phyloP scores from a whole-genome alignment of 2,888 invertebrate genomes.

The Priocnemis perturbator region DNA sequence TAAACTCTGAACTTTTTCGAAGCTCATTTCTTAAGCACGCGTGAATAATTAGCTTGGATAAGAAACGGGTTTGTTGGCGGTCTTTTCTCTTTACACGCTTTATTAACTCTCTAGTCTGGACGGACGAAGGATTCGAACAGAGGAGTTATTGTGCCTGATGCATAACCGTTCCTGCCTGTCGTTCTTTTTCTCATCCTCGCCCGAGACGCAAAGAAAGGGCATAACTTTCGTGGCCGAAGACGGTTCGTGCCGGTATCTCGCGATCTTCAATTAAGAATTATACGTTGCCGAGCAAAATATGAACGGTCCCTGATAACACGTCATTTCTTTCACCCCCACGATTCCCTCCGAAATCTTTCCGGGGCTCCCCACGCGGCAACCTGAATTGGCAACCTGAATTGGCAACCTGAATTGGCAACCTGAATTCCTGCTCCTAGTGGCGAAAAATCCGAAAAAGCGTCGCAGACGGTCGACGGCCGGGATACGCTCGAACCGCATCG shows the following conservation, averaged over 20 bases:
- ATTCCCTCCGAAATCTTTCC: neutral
- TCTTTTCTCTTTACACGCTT: slow-evolving; percentile 67
- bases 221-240: slow-evolving; percentile 3
- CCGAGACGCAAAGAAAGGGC: slow-evolving; percentile 5
- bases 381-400: too few relatives aligned
- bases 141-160: slow-evolving; percentile 56
- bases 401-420: too few relatives aligned
- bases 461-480: too few relatives aligned
- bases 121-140: slow-evolving; percentile 57
- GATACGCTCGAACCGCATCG: slow-evolving; percentile 4
- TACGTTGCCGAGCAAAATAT: neutral
- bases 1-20: slow-evolving; percentile 28
- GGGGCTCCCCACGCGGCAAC: too few relatives aligned
- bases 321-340: too few relatives aligned
- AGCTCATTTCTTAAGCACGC: slow-evolving; percentile 53
- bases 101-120: slow-evolving; percentile 64
- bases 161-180: slow-evolving; percentile 27
- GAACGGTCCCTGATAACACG: neutral
- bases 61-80: slow-evolving; percentile 54
- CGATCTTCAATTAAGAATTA: slow-evolving; percentile 7
- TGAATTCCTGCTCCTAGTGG: too few relatives aligned
- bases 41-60: slow-evolving; percentile 65
- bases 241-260: slow-evolving; percentile 5
- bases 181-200: slow-evolving; percentile 15
- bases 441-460: too few relatives aligned